These are phyloP conservation scores for Scaptomyza hsui DNA, from an alignment of 1,140 invertebrate species.

Conservation along the genomic window DNA sequence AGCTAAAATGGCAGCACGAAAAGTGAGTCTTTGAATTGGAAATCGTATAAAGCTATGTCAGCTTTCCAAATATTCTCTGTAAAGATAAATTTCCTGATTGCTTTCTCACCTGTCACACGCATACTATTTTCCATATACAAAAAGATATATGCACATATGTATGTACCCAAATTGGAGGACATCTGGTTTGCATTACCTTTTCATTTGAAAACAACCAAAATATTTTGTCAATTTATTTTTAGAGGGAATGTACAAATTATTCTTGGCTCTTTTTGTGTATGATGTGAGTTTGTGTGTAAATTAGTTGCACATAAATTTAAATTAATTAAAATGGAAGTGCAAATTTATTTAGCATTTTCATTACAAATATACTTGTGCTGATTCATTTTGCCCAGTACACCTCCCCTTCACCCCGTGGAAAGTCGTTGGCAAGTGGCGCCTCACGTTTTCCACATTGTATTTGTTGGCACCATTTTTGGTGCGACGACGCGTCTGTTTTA, in stretches of 20 bases:
- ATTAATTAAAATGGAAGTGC: slow-evolving; percentile 81
- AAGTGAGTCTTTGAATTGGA: slow-evolving; percentile 59
- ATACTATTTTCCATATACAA: neutral
- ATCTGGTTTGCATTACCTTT: slow-evolving; percentile 79
- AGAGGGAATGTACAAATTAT: slow-evolving; percentile 47
- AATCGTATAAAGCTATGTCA: no score
- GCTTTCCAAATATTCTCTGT: no score
- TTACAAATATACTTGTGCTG: slow-evolving; percentile 55
- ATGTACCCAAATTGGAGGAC: slow-evolving; percentile 62
- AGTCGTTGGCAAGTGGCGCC: slow-evolving; percentile 68
- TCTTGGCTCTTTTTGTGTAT: slow-evolving; percentile 36
- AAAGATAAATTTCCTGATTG: no score
- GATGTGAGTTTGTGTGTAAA: slow-evolving; percentile 66
- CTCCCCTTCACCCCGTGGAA: neutral
- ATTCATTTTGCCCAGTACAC: slow-evolving; percentile 43
- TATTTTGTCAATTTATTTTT: slow-evolving; percentile 78
- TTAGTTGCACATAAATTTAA: slow-evolving; percentile 79
- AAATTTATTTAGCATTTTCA: slow-evolving; percentile 81
- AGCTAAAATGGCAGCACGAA: slow-evolving; percentile 61
- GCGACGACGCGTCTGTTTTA: slow-evolving; percentile 33
- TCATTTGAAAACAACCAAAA: slow-evolving; percentile 62
- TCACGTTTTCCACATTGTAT: slow-evolving; percentile 51
- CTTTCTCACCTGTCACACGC: slow-evolving; percentile 1
- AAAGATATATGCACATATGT: neutral
- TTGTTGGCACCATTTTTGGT: slow-evolving; percentile 52